These are phyloP conservation scores for Dasyprocta punctata DNA, from an alignment of 2,113 vertebrate species.

Conservation along the genomic window DNA sequence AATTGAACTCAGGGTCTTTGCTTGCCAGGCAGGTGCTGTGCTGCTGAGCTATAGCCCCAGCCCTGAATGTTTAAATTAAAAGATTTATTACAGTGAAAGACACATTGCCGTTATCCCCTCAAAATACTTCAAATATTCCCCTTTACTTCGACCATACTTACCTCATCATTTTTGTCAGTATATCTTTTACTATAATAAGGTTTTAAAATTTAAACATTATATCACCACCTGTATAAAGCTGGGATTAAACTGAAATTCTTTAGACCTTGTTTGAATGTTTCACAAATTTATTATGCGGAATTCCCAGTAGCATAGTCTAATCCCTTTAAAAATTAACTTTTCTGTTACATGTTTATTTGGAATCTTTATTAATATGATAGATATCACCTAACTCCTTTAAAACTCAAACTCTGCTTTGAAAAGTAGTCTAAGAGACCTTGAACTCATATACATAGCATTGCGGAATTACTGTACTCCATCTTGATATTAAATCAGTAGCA, in stretches of 20 bases:
- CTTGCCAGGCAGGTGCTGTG: too few relatives aligned
- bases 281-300: not conserved
- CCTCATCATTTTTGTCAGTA: not conserved
- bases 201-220: not conserved
- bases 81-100: not conserved
- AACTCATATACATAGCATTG: not conserved
- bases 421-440: not conserved
- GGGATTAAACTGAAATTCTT: not conserved
- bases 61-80: not conserved
- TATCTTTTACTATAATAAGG: not conserved
- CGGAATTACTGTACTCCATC: not conserved
- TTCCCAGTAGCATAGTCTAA: not conserved
- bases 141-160: not conserved
- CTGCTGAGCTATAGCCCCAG: too few relatives aligned
- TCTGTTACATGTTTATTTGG: not conserved
- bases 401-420: not conserved
- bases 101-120: not conserved
- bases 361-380: not conserved
- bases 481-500: slow-evolving; percentile 17
- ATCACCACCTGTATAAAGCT: not conserved
- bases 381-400: not conserved
- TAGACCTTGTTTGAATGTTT: not conserved
- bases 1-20: too few relatives aligned
- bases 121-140: not conserved
- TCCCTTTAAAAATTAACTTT: slow-evolving; percentile 8